These are phyloP conservation scores for Drosophila nasuta DNA, from an alignment of 1,140 invertebrate species.

Conservation along the genomic window DNA sequence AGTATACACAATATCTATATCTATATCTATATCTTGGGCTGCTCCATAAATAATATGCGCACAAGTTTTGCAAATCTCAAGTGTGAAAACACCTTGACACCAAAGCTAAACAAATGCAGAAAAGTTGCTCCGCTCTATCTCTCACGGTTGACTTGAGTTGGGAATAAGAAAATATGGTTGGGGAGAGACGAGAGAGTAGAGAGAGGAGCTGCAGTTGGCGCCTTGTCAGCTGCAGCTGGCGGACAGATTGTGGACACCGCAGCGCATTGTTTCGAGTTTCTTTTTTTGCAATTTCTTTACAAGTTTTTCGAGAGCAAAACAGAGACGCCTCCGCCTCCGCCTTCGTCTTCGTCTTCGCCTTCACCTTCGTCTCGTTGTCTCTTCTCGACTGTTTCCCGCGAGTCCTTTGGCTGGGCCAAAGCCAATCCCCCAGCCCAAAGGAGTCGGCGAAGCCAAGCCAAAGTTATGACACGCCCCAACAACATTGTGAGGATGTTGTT, in stretches of 20 bases:
- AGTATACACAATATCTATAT: not conserved
- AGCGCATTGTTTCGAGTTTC: slow-evolving; percentile 12
- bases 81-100: slow-evolving; percentile 72
- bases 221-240: slow-evolving; percentile 65
- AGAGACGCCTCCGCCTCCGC: not conserved
- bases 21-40: slow-evolving; percentile 17
- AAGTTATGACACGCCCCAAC: slow-evolving; percentile 75
- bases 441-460: slow-evolving; percentile 14
- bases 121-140: slow-evolving; percentile 59
- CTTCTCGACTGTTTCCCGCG: slow-evolving; percentile 38
- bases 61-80: slow-evolving; percentile 68
- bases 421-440: slow-evolving; percentile 28
- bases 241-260: not conserved
- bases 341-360: too few species aligned
- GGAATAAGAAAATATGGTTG: not conserved
- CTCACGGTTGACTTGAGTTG: not conserved
- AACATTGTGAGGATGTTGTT: not conserved
- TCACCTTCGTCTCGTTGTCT: slow-evolving; percentile 11
- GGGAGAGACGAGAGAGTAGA: not conserved
- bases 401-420: slow-evolving; percentile 49
- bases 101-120: slow-evolving; percentile 63
- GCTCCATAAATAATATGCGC: slow-evolving; percentile 17
- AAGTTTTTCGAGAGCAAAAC: slow-evolving; percentile 20
- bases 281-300: slow-evolving; percentile 28
- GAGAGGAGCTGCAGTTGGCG: slow-evolving; percentile 50